These are phyloP conservation scores for Epinotia nisella DNA, from an alignment of 2,888 invertebrate genomes.

Conservation along the genomic window DNA sequence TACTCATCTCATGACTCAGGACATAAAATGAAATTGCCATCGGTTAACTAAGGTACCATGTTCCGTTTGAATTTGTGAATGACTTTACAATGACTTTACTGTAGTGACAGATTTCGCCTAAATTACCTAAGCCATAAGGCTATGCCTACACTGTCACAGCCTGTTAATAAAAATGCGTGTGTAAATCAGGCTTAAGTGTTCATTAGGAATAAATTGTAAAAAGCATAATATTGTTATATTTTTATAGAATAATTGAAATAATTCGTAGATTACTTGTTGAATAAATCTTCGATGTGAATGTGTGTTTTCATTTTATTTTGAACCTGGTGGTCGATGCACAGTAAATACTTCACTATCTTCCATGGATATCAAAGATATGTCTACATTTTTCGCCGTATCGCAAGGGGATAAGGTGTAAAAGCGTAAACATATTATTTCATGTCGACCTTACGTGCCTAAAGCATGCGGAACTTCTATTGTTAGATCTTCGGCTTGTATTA, in stretches of 20 bases:
- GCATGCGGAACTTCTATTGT: too few relatives aligned
- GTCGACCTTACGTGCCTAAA: too few relatives aligned
- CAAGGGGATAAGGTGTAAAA: too few relatives aligned
- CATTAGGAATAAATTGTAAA: conserved; percentile 35
- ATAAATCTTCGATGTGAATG: conserved; percentile 60
- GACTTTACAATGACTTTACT: too few relatives aligned
- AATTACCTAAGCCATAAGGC: conserved; percentile 1
- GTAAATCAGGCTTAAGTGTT: conserved; percentile 20
- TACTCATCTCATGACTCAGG: too few relatives aligned
- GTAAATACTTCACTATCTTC: neutral
- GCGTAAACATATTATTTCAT: too few relatives aligned
- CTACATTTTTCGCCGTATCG: too few relatives aligned
- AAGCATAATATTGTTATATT: conserved; percentile 37
- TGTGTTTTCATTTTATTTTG: conserved; percentile 41
- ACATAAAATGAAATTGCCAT: too few relatives aligned
- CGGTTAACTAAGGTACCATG: neutral
- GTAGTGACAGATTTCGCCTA: neutral
- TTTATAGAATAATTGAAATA: conserved; percentile 46
- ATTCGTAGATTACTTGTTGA: conserved; percentile 58
- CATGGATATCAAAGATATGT: too few relatives aligned
- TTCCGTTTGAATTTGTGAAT: neutral
- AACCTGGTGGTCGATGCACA: neutral
- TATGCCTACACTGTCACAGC: neutral
- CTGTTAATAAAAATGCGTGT: neutral
- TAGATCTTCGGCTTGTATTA: too few relatives aligned